A percentile compares a stretch with the other conserved stretches of the same genome.
These are phyloP conservation scores for Ctenodactylus gundi DNA, from an alignment of 2,113 vertebrate species.

Conservation along the genomic window DNA sequence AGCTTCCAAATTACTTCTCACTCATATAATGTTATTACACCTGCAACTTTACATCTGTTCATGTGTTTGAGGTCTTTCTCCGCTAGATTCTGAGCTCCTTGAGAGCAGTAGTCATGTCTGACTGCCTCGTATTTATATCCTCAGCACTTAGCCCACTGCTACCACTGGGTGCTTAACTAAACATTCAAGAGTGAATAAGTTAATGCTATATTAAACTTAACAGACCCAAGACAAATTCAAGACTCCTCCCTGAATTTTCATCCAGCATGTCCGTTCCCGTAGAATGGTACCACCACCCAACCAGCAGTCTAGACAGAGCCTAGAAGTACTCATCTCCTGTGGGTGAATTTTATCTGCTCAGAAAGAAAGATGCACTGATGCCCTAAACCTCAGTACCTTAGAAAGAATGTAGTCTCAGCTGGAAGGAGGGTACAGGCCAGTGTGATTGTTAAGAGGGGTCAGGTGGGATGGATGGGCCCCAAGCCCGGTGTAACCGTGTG, in stretches of 20 bases:
- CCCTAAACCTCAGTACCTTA: not conserved
- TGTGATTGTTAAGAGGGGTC: not conserved
- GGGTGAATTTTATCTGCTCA: not conserved
- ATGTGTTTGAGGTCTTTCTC: not conserved
- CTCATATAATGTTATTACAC: not conserved
- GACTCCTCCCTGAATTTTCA: not conserved
- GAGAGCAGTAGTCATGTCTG: not conserved
- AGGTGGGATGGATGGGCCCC: not conserved
- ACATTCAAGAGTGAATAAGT: not conserved
- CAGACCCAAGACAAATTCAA: not conserved
- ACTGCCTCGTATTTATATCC: not conserved
- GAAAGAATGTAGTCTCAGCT: too few relatives aligned
- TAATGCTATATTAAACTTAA: too few relatives aligned
- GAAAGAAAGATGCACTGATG: not conserved
- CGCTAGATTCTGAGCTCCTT: not conserved
- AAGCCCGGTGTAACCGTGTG: not conserved
- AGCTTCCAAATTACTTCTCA: not conserved
- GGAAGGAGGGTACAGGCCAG: too few relatives aligned
- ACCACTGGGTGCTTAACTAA: not conserved
- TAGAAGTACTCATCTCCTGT: too few relatives aligned
- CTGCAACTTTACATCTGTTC: not conserved
- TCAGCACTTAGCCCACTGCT: not conserved
- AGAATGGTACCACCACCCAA: not conserved
- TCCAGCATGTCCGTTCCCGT: not conserved
- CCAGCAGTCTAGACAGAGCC: not conserved